These are phyloP conservation scores for Microchirus variegatus DNA, from an alignment of 2,797 vertebrate genomes.

Conservation along the genomic window DNA sequence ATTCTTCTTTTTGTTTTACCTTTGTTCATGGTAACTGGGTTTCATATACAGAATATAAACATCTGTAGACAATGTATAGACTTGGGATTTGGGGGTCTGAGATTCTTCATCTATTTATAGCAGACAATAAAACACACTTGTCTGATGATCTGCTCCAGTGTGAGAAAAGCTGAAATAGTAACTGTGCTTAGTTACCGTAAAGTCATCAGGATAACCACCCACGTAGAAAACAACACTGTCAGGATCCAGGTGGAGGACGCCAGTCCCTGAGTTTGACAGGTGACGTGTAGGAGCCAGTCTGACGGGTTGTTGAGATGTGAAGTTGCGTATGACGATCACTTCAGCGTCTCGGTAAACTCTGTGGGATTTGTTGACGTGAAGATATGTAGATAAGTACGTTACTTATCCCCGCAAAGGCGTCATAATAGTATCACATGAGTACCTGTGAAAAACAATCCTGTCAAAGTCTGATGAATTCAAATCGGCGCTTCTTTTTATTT, in stretches of 20 bases:
- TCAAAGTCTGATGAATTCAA: constrained; percentile 49
- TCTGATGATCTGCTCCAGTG: too few relatives aligned
- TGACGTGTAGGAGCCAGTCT: constrained; percentile 19
- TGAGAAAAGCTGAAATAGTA: too few relatives aligned
- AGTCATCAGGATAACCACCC: constrained; percentile 71
- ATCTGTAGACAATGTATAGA: too few relatives aligned
- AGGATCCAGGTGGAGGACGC: constrained; percentile 58
- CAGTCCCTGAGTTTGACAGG: constrained; percentile 29
- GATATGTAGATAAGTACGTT: too few relatives aligned
- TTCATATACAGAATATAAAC: too few relatives aligned
- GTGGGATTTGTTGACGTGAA: not conserved
- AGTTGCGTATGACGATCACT: constrained; percentile 57
- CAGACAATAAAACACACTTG: too few relatives aligned
- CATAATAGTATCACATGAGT: not conserved
- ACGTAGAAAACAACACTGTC: constrained; percentile 67
- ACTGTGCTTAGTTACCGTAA: constrained; percentile 52
- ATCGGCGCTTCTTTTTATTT: constrained; percentile 46
- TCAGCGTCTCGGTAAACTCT: constrained; percentile 77
- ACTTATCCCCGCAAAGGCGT: too few relatives aligned
- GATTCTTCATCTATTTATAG: too few relatives aligned
- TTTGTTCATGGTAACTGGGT: too few relatives aligned
- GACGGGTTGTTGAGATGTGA: constrained; percentile 35
- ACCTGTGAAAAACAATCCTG: constrained; percentile 70
- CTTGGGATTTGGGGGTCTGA: too few relatives aligned
- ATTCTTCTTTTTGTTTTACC: too few relatives aligned